Conservation (phyloP, 2,888 invertebrate species). For the Xylophagus ater region DNA sequence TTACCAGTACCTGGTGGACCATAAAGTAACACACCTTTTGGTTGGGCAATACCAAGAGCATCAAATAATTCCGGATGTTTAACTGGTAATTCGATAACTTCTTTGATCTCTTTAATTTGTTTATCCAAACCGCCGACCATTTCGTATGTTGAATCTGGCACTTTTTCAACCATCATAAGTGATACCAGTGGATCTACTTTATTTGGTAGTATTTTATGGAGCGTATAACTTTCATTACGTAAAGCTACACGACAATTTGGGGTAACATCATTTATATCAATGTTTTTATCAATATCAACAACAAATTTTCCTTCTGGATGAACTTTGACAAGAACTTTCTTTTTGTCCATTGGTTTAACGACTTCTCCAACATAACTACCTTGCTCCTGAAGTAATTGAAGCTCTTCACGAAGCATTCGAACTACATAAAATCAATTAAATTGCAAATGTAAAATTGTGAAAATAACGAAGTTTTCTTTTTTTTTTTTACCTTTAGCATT, state of each 20-base stretch:
- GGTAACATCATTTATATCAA: slow-evolving; percentile 95
- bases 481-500: slow-evolving; percentile 78
- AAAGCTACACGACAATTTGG: slow-evolving; percentile 96
- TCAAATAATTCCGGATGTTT: slow-evolving; percentile 99
- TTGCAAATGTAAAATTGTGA: too few relatives aligned
- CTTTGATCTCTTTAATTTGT: slow-evolving; percentile 99
- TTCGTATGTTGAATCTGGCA: slow-evolving; percentile 98
- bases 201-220: slow-evolving; percentile 97
- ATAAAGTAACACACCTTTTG: slow-evolving; percentile 93
- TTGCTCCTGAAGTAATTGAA: slow-evolving; percentile 93
- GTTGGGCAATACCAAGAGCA: slow-evolving; percentile 96
- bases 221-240: slow-evolving; percentile 94
- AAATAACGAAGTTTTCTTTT: not conserved
- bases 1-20: slow-evolving; percentile 91
- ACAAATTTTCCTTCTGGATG: slow-evolving; percentile 99
- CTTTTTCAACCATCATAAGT: slow-evolving; percentile 99
- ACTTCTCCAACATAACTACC: slow-evolving; percentile 99
- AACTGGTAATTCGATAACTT: slow-evolving; percentile 97
- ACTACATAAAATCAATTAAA: slow-evolving; percentile 46
- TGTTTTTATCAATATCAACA: slow-evolving; percentile 97
- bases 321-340: slow-evolving; percentile 97
- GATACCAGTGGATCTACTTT: slow-evolving; percentile 99
- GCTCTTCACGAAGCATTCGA: slow-evolving; percentile 91
- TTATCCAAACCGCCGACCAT: slow-evolving; percentile 99
- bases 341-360: slow-evolving; percentile 99